phyloP scores from a whole-genome alignment of 2,797 vertebrate species.

The Thalassophryne amazonica region DNA sequence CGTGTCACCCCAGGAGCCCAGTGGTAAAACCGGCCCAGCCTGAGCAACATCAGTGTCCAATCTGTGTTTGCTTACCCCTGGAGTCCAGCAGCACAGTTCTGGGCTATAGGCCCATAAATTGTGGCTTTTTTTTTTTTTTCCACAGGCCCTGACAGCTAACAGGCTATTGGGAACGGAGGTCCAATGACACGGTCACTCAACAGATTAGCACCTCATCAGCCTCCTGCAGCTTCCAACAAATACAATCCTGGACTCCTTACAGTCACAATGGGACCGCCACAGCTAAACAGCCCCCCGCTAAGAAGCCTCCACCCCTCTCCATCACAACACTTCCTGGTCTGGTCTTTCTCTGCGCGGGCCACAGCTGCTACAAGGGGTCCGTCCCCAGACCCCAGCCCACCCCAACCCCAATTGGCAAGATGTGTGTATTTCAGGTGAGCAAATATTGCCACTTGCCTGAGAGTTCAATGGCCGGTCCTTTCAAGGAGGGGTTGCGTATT shows the following conservation, averaged over 20 bases:
- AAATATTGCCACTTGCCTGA: conserved; percentile 90
- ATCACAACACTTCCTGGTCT: conserved; percentile 83
- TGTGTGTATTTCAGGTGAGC: conserved; percentile 88
- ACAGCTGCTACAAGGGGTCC: conserved; percentile 83
- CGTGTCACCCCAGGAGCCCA: conserved; percentile 67
- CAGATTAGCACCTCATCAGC: conserved; percentile 94
- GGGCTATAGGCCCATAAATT: conserved; percentile 77
- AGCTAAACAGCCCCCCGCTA: conserved; percentile 83
- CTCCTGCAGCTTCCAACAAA: conserved; percentile 89
- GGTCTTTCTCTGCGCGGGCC: conserved; percentile 69
- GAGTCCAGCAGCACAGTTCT: conserved; percentile 63
- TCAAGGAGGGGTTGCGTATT: conserved; percentile 83
- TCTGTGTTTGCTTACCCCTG: conserved; percentile 82
- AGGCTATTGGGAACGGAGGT: conserved; percentile 77
- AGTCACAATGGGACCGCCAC: conserved; percentile 82
- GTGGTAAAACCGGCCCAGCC: conserved; percentile 58
- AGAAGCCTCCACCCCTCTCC: conserved; percentile 45
- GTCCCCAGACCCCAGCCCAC: conserved; percentile 62
- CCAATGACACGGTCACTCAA: conserved; percentile 75
- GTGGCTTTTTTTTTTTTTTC: conserved; percentile 63
- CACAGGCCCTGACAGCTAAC: conserved; percentile 76
- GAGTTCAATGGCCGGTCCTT: conserved; percentile 79
- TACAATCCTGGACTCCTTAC: conserved; percentile 79
- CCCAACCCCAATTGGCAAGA: conserved; percentile 71
- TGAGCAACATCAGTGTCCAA: conserved; percentile 69